Base-by-base conservation (phyloP, 1,140 invertebrate genomes). In the Pemphigus obesinymphae region DNA sequence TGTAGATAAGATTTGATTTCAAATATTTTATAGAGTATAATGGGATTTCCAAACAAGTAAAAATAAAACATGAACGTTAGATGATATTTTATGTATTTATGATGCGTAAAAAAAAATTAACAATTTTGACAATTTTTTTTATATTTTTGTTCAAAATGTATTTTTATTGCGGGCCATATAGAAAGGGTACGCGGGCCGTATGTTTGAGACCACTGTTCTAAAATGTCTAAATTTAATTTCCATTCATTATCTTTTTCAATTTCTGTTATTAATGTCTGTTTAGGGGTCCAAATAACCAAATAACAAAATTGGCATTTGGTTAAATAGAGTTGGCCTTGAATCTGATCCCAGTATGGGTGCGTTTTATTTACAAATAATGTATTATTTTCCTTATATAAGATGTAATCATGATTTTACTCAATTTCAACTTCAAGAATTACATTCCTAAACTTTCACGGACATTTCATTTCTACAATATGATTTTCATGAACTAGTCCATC, bases 241-340 rank as follows among this genome's bases (percentile, higher is more conserved):
- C 50, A 53, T 10, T 53, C 20, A 53, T n/a, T 20, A 53, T 53
- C 50, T 23, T 53, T 53, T 53, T 53, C 50, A 20, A 53, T 53
- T 53, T 53, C 50, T 53, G n/a, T 53, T 53, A 53, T 23, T n/a
- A 53, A n/a, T n/a, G 20, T 1, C n/a, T 53, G 50, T 23, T n/a
- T 53, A 8, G 50, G 50, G 8, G 50, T 75, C 72, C 40, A 75
- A 48, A 75, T 48, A 40, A 75, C 34, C 13, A 75, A 48, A 26
- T 43, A 75, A 48, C 72, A 75, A 26, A 34, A 43, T 23, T 75
- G 15, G 15, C 72, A 40, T 13, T 48, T 48, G 7, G 20, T 75
- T 48, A 75, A 26, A 75, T 48, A 29, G 23, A 75, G 72, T 75
- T 75, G 72, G 15, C n/a, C n/a, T n/a, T n/a, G n/a, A n/a, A n/a